Conservation (phyloP, 1,140 invertebrate genomes). For the Brachionus sp. region DNA sequence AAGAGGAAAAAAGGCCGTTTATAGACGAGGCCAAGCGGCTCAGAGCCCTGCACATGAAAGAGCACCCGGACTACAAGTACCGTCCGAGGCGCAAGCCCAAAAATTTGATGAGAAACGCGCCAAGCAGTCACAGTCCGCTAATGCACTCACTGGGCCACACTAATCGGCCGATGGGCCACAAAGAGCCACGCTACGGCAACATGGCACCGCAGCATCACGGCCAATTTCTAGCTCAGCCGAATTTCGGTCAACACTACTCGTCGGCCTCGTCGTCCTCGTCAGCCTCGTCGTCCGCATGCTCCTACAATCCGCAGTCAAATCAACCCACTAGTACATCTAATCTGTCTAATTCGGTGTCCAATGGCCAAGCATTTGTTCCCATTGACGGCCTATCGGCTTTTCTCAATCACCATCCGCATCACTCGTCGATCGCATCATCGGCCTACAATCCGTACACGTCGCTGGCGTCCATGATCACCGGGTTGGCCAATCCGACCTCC, state of each 20-base stretch:
- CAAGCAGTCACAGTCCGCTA: background rate
- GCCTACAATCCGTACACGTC: slow-evolving; percentile 34
- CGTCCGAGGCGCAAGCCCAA: slow-evolving; percentile 63
- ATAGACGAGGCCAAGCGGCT: slow-evolving; percentile 98
- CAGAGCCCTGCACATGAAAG: slow-evolving; percentile 96
- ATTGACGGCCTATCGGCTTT: slow-evolving; percentile 35
- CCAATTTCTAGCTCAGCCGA: background rate
- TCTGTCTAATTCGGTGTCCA: background rate
- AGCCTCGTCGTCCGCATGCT: background rate
- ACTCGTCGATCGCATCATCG: background rate
- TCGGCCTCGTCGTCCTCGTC: background rate
- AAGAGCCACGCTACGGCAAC: background rate
- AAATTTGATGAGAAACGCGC: slow-evolving; percentile 17
- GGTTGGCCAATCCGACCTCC: background rate
- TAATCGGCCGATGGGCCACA: background rate
- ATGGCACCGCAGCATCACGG: background rate
- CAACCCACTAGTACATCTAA: background rate
- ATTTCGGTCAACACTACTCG: slow-evolving; percentile 19
- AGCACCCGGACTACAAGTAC: slow-evolving; percentile 99
- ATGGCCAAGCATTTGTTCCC: background rate
- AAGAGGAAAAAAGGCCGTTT: slow-evolving; percentile 92
- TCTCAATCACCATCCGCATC: slow-evolving; percentile 6
- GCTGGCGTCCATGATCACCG: slow-evolving; percentile 34
- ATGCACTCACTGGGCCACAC: background rate
- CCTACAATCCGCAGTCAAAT: background rate